phyloP scores from a whole-genome alignment of 1,140 invertebrate species.

The Ceratina calcarata region DNA sequence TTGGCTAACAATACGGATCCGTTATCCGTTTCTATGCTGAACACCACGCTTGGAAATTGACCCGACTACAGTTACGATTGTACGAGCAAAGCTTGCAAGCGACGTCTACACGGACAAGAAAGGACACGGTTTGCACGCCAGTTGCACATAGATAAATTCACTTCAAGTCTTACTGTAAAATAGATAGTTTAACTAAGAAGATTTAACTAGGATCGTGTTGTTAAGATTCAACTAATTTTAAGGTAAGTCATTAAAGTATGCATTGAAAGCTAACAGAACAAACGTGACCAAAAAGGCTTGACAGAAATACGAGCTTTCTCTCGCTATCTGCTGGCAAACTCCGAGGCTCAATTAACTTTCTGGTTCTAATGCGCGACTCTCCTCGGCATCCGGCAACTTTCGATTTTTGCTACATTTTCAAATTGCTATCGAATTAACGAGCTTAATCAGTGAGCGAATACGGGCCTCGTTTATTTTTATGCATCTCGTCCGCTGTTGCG shows the following conservation, averaged over 20 bases:
- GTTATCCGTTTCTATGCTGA: constrained; percentile 10
- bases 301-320: background rate
- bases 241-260: too few relatives aligned
- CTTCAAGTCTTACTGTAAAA: too few relatives aligned
- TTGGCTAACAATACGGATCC: constrained; percentile 18
- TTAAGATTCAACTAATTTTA: too few relatives aligned
- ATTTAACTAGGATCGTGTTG: too few relatives aligned
- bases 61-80: constrained; percentile 25
- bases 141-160: background rate
- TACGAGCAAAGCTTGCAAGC: background rate
- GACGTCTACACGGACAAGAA: background rate
- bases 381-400: too few relatives aligned
- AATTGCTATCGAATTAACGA: constrained; percentile 9
- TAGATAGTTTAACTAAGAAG: too few relatives aligned
- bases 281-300: background rate
- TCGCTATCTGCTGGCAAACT: constrained; percentile 3
- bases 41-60: constrained; percentile 26
- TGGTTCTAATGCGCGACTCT: background rate
- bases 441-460: constrained; percentile 25
- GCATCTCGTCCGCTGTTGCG: constrained; percentile 1
- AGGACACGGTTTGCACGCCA: background rate
- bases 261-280: background rate
- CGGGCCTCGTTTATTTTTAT: constrained; percentile 30
- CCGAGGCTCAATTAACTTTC: constrained; percentile 31
- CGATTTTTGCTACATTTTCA: constrained; percentile 1